Conservation (phyloP, 2,113 vertebrate genomes). For the Salvator merianae region DNA sequence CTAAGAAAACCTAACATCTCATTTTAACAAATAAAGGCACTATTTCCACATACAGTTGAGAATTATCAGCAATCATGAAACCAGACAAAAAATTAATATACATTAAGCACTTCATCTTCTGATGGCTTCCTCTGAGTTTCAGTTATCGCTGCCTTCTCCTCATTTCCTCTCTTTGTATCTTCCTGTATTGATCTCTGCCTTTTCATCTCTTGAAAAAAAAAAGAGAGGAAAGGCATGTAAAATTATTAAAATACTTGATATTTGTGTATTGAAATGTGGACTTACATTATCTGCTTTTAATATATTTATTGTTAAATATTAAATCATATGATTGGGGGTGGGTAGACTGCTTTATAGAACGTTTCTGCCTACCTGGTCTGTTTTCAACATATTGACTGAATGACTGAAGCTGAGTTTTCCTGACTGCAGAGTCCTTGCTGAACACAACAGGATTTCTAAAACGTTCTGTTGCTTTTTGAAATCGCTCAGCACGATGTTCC, state of each 20-base stretch:
- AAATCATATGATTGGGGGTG: conserved; percentile 65
- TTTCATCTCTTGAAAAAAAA: conserved; percentile 90
- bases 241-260: conserved; percentile 85
- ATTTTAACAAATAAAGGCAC: conserved; percentile 87
- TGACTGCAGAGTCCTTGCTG: conserved; percentile 91
- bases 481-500: conserved; percentile 85
- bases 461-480: conserved; percentile 88
- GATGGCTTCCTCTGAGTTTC: conserved; percentile 89
- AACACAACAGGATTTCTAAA: conserved; percentile 93
- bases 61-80: conserved; percentile 89
- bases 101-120: conserved; percentile 96
- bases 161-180: conserved; percentile 88
- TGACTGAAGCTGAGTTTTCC: conserved; percentile 97
- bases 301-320: conserved; percentile 70
- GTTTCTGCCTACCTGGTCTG: conserved; percentile 87
- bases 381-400: conserved; percentile 98
- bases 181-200: conserved; percentile 94
- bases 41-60: conserved; percentile 83
- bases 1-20: conserved; percentile 87
- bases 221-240: conserved; percentile 76
- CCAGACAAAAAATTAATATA: conserved; percentile 88
- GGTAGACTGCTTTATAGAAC: conserved; percentile 53
- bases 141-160: conserved; percentile 84
- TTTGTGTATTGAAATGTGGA: conserved; percentile 78
- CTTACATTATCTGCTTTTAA: conserved; percentile 73